A percentile compares a stretch with the other conserved stretches of the same genome.
These are phyloP conservation scores for Drosophila pectinifera DNA, from an alignment of 1,140 invertebrate genomes.

Conservation along the genomic window DNA sequence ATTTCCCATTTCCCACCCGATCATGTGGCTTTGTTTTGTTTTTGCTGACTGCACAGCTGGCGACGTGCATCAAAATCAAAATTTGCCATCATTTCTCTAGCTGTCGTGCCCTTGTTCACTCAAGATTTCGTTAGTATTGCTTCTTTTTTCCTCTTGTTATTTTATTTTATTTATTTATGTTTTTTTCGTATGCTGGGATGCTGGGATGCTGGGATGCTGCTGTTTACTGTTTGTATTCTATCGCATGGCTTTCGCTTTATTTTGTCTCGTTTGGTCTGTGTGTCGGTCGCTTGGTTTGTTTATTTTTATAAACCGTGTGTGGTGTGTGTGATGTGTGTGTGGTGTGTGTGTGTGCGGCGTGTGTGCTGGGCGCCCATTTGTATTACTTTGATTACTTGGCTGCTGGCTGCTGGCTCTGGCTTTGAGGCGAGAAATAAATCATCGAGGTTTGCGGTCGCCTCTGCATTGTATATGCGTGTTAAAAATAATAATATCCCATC, in stretches of 20 bases:
- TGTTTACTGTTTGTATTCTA: slow-evolving; percentile 46
- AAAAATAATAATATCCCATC: slow-evolving; percentile 43
- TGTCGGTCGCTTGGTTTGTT: slow-evolving; percentile 32
- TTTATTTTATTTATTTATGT: slow-evolving; percentile 25
- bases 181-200: neutral
- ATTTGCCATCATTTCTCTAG: slow-evolving; percentile 76
- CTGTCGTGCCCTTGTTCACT: slow-evolving; percentile 62
- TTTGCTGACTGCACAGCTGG: slow-evolving; percentile 62
- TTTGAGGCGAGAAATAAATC: slow-evolving; percentile 63
- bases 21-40: slow-evolving; percentile 33
- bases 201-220: neutral
- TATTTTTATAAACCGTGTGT: slow-evolving; percentile 56
- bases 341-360: neutral
- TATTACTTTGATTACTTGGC: slow-evolving; percentile 68
- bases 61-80: slow-evolving; percentile 78
- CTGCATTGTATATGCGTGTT: slow-evolving; percentile 43
- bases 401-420: slow-evolving; percentile 10
- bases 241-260: slow-evolving; percentile 9
- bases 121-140: slow-evolving; percentile 37
- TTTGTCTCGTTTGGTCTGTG: slow-evolving; percentile 1
- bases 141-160: slow-evolving; percentile 1
- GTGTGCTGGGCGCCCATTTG: slow-evolving; percentile 35
- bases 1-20: slow-evolving; percentile 16
- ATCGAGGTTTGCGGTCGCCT: slow-evolving; percentile 55
- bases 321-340: neutral